Evolutionary conservation across 2,888 invertebrate genomes (phyloP).

Genomic region (Dusona sp.): DNA sequence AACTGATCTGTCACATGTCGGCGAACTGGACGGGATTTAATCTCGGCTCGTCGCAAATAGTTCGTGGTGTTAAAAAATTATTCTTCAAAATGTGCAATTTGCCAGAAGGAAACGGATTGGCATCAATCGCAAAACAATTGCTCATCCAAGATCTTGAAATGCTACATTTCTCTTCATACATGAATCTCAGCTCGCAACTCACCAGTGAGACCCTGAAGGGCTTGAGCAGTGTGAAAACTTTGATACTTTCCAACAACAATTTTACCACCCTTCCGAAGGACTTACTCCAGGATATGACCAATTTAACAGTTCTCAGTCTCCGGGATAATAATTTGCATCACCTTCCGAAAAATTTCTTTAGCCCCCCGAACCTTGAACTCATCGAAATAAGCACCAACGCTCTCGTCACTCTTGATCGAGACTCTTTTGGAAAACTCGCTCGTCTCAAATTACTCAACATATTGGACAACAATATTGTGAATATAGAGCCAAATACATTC

Average conservation of each 20-base stretch:
- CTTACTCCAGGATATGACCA: constrained; percentile 86
- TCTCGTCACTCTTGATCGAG: constrained; percentile 87
- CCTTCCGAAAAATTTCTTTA: constrained; percentile 75
- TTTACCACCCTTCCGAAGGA: constrained; percentile 88
- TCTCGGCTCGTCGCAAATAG: constrained; percentile 33
- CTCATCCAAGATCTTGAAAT: constrained; percentile 66
- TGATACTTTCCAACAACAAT: constrained; percentile 88
- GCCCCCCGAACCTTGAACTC: constrained; percentile 84
- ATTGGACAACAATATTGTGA: constrained; percentile 89
- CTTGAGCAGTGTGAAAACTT: constrained; percentile 85
- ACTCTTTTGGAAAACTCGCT: constrained; percentile 87
- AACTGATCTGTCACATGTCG: constrained; percentile 70
- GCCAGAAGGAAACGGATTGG: constrained; percentile 70
- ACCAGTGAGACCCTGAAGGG: constrained; percentile 87
- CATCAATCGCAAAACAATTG: constrained; percentile 71
- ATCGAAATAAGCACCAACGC: constrained; percentile 88
- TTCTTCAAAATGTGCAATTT: constrained; percentile 73
- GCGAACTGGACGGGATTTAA: constrained; percentile 74
- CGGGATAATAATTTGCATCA: constrained; percentile 61
- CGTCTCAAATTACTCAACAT: constrained; percentile 88
- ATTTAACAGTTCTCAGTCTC: constrained; percentile 88
- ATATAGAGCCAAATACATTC: constrained; percentile 88
- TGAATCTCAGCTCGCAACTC: constrained; percentile 78
- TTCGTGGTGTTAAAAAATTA: constrained; percentile 54
- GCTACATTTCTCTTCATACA: constrained; percentile 71